phyloP scores from a whole-genome alignment of 2,113 vertebrate species.

The Chaetodon trifascialis region DNA sequence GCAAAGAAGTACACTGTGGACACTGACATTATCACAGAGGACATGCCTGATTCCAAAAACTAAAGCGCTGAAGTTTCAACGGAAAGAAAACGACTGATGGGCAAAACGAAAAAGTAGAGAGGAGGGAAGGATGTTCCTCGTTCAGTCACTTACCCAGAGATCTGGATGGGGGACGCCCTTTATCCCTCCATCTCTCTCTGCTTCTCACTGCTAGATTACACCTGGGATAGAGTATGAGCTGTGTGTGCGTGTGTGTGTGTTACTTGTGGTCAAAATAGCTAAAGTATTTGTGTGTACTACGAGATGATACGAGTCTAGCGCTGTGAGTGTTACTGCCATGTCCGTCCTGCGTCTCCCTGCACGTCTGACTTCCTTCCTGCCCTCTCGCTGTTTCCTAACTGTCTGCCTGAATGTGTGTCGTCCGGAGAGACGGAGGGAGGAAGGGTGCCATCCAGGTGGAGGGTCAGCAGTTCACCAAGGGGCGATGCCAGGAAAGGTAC shows the following conservation, averaged over 20 bases:
- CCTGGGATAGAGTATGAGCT: neutral
- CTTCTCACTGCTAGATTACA: neutral
- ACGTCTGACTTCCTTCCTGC: neutral
- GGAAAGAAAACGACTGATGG: constrained; percentile 31
- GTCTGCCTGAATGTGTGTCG: neutral
- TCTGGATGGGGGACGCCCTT: constrained; percentile 44
- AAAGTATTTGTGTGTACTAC: too few species aligned
- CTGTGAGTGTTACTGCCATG: too few species aligned
- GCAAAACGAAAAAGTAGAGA: constrained; percentile 22
- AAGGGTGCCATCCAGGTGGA: constrained; percentile 41
- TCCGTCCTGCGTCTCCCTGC: neutral
- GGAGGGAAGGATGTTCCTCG: constrained; percentile 19
- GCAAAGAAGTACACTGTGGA: constrained; percentile 21
- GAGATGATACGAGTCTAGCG: too few species aligned
- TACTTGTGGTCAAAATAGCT: too few species aligned
- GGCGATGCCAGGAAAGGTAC: constrained; percentile 61
- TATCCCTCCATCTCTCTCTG: constrained; percentile 50
- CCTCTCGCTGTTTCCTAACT: neutral
- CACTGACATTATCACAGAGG: constrained; percentile 24
- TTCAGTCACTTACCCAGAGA: constrained; percentile 63
- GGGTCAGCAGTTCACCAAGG: constrained; percentile 46
- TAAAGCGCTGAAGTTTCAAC: constrained; percentile 51
- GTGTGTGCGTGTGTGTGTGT: neutral
- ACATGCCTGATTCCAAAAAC: constrained; percentile 44
- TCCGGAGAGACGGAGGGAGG: constrained; percentile 53